These are phyloP conservation scores for Philereme transversata DNA, from an alignment of 2,888 invertebrate genomes.

Conservation along the genomic window DNA sequence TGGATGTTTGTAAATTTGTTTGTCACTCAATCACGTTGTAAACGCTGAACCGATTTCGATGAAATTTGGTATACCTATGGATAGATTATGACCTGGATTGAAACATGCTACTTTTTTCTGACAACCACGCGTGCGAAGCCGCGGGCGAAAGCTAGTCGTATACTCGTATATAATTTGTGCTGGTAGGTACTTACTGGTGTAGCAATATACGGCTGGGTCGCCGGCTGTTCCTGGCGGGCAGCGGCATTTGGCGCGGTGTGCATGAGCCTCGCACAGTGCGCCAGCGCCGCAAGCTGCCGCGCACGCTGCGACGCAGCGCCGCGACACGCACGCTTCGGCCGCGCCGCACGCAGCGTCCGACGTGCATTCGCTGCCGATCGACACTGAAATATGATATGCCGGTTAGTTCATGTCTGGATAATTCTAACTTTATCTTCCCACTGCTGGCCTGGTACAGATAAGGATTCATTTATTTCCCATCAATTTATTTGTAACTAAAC, in stretches of 20 bases:
- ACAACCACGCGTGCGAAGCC: no score
- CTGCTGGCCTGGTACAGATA: no score
- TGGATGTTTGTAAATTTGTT: no score
- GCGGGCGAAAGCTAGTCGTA: no score
- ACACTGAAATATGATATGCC: conserved; percentile 50
- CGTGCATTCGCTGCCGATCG: conserved; percentile 86
- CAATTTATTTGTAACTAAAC: no score
- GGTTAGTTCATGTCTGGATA: conserved; percentile 5
- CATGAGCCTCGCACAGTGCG: conserved; percentile 90
- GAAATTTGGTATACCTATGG: no score
- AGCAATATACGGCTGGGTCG: conserved; percentile 93
- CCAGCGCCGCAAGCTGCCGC: conserved; percentile 91
- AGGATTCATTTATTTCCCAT: no score
- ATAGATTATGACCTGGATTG: no score
- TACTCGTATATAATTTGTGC: neutral
- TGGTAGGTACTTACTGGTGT: conserved; percentile 88
- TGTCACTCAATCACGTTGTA: no score
- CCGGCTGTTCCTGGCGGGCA: conserved; percentile 95
- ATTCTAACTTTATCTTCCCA: neutral
- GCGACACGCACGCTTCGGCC: conserved; percentile 91
- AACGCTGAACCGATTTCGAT: no score
- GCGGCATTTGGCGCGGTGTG: conserved; percentile 92
- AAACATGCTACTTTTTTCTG: no score
- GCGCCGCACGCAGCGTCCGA: conserved; percentile 90
- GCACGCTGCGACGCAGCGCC: conserved; percentile 93